Evolutionary conservation across 2,888 invertebrate genomes (phyloP).

Genomic region (Fragum whitleyi): DNA sequence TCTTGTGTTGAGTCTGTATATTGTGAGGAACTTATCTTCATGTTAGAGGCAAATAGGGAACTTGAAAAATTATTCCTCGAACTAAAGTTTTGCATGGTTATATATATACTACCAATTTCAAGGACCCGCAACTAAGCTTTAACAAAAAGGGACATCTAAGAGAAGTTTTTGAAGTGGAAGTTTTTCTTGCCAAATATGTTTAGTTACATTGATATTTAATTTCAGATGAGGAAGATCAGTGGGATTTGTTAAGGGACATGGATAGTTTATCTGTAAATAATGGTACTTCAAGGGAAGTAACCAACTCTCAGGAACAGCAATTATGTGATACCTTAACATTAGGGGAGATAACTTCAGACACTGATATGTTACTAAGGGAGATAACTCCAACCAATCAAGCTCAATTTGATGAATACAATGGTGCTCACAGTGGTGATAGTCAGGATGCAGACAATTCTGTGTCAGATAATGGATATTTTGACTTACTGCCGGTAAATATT

Average conservation of each 20-base stretch:
- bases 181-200: too few relatives aligned
- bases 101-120: too few relatives aligned
- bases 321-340: not conserved
- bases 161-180: too few relatives aligned
- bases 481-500: slow-evolving; percentile 78
- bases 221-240: too few relatives aligned
- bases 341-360: not conserved
- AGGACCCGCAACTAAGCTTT: too few relatives aligned
- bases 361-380: not conserved
- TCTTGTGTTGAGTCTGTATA: too few relatives aligned
- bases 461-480: slow-evolving; percentile 77
- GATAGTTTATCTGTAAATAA: not conserved
- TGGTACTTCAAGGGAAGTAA: not conserved
- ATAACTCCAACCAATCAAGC: not conserved
- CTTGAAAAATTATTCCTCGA: too few relatives aligned
- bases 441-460: not conserved
- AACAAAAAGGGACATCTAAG: too few relatives aligned
- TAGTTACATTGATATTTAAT: too few relatives aligned
- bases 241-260: not conserved
- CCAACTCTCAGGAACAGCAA: not conserved
- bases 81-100: too few relatives aligned
- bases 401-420: not conserved
- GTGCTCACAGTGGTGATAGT: not conserved
- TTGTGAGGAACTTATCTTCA: too few relatives aligned
- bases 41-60: too few relatives aligned